Conservation (phyloP, 2,113 vertebrate species). For the Elachura formosa region DNA sequence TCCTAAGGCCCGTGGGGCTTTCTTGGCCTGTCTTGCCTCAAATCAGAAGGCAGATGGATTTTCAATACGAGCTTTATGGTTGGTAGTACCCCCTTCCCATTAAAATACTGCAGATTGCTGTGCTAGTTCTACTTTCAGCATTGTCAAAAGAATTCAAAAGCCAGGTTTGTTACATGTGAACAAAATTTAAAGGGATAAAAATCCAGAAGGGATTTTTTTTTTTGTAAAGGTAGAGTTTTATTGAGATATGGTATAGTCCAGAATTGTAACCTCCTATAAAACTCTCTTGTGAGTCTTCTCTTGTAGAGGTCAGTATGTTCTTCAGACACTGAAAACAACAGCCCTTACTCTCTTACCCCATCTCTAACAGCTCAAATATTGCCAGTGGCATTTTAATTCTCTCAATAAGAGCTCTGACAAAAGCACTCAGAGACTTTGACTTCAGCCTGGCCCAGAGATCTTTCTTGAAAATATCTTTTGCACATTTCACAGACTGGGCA, state of each 20-base stretch:
- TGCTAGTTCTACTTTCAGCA: not conserved
- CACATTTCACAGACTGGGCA: not conserved
- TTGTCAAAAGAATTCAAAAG: not conserved
- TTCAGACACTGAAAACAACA: not conserved
- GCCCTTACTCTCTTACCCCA: not conserved
- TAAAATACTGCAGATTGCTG: constrained; percentile 6
- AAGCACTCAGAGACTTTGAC: not conserved
- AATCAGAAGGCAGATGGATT: constrained; percentile 4
- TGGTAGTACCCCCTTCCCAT: not conserved
- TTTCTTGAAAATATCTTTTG: not conserved
- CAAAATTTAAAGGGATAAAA: constrained; percentile 5
- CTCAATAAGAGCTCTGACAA: not conserved
- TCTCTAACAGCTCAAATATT: not conserved
- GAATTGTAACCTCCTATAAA: not conserved
- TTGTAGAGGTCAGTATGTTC: not conserved
- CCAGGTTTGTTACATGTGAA: not conserved
- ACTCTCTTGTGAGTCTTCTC: not conserved
- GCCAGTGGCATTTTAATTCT: not conserved
- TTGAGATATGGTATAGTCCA: not conserved
- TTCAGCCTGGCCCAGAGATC: not conserved
- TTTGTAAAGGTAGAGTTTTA: not conserved
- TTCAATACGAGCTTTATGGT: not conserved
- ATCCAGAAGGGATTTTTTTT: not conserved
- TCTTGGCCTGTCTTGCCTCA: not conserved
- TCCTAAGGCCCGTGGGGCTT: not conserved